Evolutionary conservation across 2,113 vertebrate species (phyloP), one percentile per base, ranked within the genome.

Genomic region (Harpagus bidentatus): DNA sequence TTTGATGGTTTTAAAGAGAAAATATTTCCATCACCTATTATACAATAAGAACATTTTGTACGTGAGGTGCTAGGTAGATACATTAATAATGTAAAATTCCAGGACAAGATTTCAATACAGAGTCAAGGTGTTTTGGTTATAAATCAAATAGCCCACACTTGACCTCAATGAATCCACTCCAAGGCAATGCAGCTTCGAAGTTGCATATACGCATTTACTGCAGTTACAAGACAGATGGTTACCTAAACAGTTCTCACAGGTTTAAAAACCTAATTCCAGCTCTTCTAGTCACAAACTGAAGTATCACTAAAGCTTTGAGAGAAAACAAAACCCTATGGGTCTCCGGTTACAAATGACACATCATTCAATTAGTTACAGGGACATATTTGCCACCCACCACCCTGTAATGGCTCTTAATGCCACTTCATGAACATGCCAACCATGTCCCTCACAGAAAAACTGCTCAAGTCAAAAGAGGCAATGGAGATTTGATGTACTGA

Each of bases 191-290:
- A 94, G 32, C 58, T 70, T 82, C 48, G 58, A 59, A 77, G n/a
- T 0, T 66, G 71, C 40, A 48, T 31, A 21, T 13, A 63, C 34
- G 87, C 38, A 59, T 42, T 48, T 53, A 66, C 43, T 94, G 91
- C 65, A 95, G 80, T 85, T 92, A 87, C 82, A 61, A 91, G 93
- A 86, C 53, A 87, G 91, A 85, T 92, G 79, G 48, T 94, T 85
- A 97, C 78, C 82, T 67, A 76, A 84, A 79, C 77, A 90, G 67
- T 66, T 95, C 71, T 90, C 61, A 94, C 25, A 66, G 65, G 40
- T 73, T 95, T 66, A 32, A 53, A 93, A 95, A 79, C 40, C 40
- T 59, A 89, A 72, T 88, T 87, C 55, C 70, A 95, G 77, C 58
- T 95, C 72, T 88, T 84, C 59, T 63, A 72, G 55, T 76, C 87